These are phyloP conservation scores for Steatornis caripensis DNA, from an alignment of 2,113 vertebrate species.

Conservation along the genomic window DNA sequence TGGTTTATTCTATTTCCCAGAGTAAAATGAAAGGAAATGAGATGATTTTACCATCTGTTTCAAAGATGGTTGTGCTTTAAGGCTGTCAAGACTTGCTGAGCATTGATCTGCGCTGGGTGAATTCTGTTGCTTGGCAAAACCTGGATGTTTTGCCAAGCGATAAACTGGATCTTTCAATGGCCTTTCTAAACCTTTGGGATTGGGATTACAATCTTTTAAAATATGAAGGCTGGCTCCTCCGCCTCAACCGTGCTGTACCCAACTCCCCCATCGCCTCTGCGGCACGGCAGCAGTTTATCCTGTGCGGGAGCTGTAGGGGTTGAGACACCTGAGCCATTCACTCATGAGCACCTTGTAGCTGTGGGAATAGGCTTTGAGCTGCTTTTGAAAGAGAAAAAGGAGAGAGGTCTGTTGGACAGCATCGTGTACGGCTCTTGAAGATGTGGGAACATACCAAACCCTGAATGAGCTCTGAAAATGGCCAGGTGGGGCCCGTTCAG, in stretches of 20 bases:
- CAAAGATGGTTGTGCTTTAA: background rate
- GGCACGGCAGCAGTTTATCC: background rate
- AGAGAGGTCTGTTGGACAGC: background rate
- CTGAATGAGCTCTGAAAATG: background rate
- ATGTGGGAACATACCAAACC: background rate
- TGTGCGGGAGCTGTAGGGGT: fast-evolving
- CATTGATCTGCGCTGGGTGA: background rate
- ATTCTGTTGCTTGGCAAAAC: background rate
- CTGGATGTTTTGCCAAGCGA: background rate
- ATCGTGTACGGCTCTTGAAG: fast-evolving
- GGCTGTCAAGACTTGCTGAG: background rate
- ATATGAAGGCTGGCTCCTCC: background rate
- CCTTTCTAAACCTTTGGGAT: background rate
- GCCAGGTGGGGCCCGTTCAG: fast-evolving
- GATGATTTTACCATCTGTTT: background rate
- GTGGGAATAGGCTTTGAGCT: background rate
- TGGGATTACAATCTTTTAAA: background rate
- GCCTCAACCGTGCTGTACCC: fast-evolving
- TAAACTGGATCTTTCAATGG: background rate
- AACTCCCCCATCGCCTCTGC: fast-evolving
- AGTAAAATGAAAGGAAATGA: background rate
- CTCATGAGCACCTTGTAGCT: fast-evolving
- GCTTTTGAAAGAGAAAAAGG: background rate
- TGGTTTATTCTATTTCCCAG: background rate
- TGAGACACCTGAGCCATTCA: background rate